phyloP scores from a whole-genome alignment of 2,797 vertebrate species.

The Xerus rutilus region DNA sequence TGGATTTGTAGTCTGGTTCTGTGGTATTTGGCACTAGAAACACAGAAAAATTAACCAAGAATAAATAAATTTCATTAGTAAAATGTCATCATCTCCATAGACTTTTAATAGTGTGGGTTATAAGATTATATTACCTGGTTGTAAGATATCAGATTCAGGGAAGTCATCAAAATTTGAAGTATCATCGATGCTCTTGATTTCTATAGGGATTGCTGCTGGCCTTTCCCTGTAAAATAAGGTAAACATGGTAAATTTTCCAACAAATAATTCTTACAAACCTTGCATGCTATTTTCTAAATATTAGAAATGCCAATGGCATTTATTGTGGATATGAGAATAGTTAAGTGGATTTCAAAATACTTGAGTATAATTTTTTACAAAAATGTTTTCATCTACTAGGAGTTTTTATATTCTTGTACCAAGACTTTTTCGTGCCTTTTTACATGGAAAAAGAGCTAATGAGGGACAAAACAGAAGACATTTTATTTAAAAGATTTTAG shows the following conservation, averaged over 20 bases:
- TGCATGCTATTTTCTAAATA: background rate
- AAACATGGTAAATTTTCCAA: slow-evolving; percentile 7
- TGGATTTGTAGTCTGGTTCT: slow-evolving; percentile 98
- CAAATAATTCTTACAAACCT: background rate
- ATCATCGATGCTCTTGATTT: slow-evolving; percentile 98
- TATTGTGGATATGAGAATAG: background rate
- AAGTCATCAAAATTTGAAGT: slow-evolving; percentile 99
- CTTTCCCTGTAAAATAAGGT: slow-evolving; percentile 92
- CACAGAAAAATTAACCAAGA: slow-evolving; percentile 34
- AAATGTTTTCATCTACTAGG: background rate
- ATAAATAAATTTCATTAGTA: slow-evolving; percentile 37
- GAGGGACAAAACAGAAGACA: background rate
- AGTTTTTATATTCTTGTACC: slow-evolving; percentile 33
- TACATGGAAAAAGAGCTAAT: background rate
- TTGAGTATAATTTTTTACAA: background rate
- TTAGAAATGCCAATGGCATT: background rate
- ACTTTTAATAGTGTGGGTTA: background rate
- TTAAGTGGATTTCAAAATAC: background rate
- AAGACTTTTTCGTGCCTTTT: slow-evolving; percentile 16
- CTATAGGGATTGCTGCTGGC: slow-evolving; percentile 97
- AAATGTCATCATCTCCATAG: background rate
- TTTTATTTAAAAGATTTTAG: slow-evolving; percentile 45
- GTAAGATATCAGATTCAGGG: slow-evolving; percentile 98
- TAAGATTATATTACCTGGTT: slow-evolving; percentile 91
- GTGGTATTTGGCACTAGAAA: slow-evolving; percentile 94